Base-by-base conservation (phyloP, 2,888 invertebrate genomes). In the Cyaniris semiargus region DNA sequence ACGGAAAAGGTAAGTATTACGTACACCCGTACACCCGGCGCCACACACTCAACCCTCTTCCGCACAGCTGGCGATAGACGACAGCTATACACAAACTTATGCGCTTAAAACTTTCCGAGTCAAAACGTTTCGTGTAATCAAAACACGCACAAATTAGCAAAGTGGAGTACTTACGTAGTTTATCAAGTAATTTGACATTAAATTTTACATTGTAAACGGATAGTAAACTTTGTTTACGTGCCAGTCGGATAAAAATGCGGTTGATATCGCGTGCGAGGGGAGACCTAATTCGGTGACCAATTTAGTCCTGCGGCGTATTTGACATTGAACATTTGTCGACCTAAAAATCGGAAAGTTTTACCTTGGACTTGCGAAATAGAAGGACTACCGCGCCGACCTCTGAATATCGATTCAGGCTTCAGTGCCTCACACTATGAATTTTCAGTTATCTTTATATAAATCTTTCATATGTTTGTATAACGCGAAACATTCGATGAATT, bases 331-430 rank as follows among this genome's bases (percentile, higher is more conserved):
- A 85, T 84, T 86, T 79, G 87, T 85, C 84, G 86, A 87, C 86
- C 86, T 88, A 86, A 89, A 89, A 90, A 88, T 78, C 83, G 84
- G 85, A 83, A 82, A 84, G 80, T 81, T 82, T 89, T 87, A 89
- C 92, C 92, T 91, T 91, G 91, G 86, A 85, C 90, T 91, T 88
- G 91, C 89, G 83, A 91, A 90, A 89, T 85, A 84, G 84, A 85
- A 86, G 87, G 86, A 86, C 85, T 89, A 85, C 85, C 87, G 88
- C 88, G 86, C 85, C 87, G 88, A 84, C 85, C 86, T 86, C 84
- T 84, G 86, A 83, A 88, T 88, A 91, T 92, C 90, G 87, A 87
- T 88, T 82, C 77, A 79, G 81, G 76, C 56, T 76, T 76, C 58
- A 38, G 71, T 71, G 44, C 23, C 56, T 76, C 72, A 71, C 76